These are phyloP conservation scores for Oreochromis grahami DNA, from an alignment of 2,797 vertebrate genomes.

Conservation along the genomic window DNA sequence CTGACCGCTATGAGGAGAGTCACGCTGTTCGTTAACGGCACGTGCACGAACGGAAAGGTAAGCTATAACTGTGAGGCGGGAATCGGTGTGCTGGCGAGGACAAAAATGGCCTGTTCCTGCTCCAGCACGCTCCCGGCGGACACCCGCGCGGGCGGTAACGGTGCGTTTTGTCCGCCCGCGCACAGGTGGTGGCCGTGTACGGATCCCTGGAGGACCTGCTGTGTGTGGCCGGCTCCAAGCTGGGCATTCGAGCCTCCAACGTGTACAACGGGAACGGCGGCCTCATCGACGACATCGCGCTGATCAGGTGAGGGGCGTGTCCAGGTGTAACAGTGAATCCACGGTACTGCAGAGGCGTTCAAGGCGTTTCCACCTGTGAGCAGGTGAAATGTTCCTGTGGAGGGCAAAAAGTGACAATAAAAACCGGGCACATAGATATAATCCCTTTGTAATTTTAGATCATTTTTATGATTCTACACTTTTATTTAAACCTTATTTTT, in stretches of 20 bases:
- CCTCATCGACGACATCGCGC: slow-evolving; percentile 86
- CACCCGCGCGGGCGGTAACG: background rate
- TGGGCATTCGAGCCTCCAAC: slow-evolving; percentile 84
- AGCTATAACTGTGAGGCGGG: background rate
- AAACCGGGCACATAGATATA: background rate
- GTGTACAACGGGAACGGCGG: slow-evolving; percentile 89
- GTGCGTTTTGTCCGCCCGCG: background rate
- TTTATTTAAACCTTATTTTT: background rate
- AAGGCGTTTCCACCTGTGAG: background rate
- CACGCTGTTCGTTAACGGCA: slow-evolving; percentile 88
- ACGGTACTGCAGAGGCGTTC: background rate
- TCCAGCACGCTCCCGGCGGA: background rate
- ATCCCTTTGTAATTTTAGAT: background rate
- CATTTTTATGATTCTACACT: background rate
- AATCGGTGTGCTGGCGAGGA: background rate
- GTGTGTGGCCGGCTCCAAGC: slow-evolving; percentile 83
- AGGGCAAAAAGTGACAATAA: background rate
- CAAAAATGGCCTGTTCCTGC: background rate
- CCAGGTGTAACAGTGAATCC: background rate
- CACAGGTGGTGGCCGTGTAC: slow-evolving; percentile 86
- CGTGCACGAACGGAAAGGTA: slow-evolving; percentile 83
- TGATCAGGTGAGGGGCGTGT: slow-evolving; percentile 79
- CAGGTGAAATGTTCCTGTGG: background rate
- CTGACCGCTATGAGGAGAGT: slow-evolving; percentile 78
- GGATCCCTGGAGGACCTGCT: slow-evolving; percentile 86